phyloP scores from a whole-genome alignment of 2,797 vertebrate genomes.

The Falco cherrug region DNA sequence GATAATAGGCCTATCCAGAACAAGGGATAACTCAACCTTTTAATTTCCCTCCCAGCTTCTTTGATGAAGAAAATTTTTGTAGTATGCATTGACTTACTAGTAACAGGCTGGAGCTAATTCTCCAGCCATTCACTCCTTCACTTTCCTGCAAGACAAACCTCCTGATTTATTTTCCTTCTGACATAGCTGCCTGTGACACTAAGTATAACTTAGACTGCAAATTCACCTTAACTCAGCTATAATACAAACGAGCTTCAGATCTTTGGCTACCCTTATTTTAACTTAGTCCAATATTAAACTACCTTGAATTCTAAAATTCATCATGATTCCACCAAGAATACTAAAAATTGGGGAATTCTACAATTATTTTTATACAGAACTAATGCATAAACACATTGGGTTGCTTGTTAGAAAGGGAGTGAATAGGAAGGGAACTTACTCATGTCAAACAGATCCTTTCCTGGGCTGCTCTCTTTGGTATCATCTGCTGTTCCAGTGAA shows the following conservation, averaged over 20 bases:
- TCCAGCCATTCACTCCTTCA: background rate
- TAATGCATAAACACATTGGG: background rate
- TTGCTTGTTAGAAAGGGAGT: background rate
- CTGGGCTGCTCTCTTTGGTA: constrained; percentile 84
- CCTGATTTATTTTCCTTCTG: background rate
- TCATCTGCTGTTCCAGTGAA: constrained; percentile 71
- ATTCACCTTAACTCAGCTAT: background rate
- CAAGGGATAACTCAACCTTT: background rate
- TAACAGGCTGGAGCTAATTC: background rate
- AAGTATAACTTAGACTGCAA: background rate
- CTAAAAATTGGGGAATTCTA: background rate
- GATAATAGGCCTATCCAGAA: background rate
- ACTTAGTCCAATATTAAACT: background rate
- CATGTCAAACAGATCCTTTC: constrained; percentile 98
- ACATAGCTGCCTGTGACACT: background rate
- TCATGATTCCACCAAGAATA: background rate
- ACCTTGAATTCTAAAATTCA: background rate
- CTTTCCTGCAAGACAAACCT: background rate
- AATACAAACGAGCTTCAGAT: background rate
- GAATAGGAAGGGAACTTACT: constrained; percentile 81
- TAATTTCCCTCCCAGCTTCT: background rate
- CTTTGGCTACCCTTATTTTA: background rate
- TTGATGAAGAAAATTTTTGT: background rate
- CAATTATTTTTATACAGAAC: background rate
- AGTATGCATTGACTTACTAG: background rate